phyloP scores from a whole-genome alignment of 92 coral and sea anemone species.

The Ricordea florida region DNA sequence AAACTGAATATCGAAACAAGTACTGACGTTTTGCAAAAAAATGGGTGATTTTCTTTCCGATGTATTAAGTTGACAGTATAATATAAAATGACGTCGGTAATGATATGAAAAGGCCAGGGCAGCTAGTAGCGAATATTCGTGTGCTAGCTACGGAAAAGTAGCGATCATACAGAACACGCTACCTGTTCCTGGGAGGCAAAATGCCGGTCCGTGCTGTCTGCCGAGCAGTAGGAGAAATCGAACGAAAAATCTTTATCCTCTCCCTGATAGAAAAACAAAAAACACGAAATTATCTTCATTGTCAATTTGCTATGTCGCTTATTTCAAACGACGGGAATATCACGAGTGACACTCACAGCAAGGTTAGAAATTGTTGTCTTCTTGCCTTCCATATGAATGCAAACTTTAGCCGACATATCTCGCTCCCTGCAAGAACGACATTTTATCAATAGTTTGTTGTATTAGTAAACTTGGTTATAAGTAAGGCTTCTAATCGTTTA shows the following conservation, averaged over 20 bases:
- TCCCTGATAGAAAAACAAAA: constrained; percentile 12
- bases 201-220: constrained; percentile 92
- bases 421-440: constrained; percentile 79
- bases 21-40: too few species aligned
- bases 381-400: constrained; percentile 94
- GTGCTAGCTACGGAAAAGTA: background rate
- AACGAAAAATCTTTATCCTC: constrained; percentile 93
- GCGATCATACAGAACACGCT: background rate
- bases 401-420: constrained; percentile 91
- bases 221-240: constrained; percentile 97
- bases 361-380: constrained; percentile 80
- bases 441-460: background rate
- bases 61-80: too few species aligned
- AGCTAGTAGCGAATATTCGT: too few species aligned
- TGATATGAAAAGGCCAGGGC: too few species aligned
- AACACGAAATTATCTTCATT: background rate
- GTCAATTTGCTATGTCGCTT: background rate
- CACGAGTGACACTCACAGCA: constrained; percentile 62
- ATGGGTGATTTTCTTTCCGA: too few species aligned
- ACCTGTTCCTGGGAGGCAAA: constrained; percentile 98
- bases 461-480: background rate
- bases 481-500: background rate
- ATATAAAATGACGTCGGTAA: too few species aligned
- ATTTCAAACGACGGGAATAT: background rate
- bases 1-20: too few species aligned